Percentiles rank a stretch among this genome's conserved stretches.
Conservation (phyloP, 2,113 vertebrate genomes). For the Melanerpes formicivorus region DNA sequence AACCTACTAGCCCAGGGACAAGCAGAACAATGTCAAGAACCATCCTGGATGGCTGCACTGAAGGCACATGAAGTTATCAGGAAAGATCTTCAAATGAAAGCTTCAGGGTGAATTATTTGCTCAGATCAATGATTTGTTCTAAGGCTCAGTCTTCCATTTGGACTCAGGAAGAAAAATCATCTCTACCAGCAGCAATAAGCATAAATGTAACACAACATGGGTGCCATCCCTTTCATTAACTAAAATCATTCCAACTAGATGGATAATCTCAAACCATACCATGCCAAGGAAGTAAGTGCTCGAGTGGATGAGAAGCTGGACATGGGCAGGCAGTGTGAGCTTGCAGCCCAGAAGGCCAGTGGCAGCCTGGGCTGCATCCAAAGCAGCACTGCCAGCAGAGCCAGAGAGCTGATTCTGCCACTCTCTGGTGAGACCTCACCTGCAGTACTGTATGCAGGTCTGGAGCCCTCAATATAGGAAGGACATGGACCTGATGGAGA, state of each 20-base stretch:
- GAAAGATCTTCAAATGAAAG: conserved; percentile 20
- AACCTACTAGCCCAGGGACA: not conserved
- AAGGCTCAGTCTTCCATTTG: not conserved
- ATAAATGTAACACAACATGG: not conserved
- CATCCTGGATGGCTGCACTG: not conserved
- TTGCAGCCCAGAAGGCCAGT: too few species aligned
- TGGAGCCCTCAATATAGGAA: too few species aligned
- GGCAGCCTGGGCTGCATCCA: too few species aligned
- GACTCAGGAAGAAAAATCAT: not conserved
- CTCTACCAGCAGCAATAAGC: not conserved
- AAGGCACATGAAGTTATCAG: not conserved
- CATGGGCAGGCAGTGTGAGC: too few species aligned
- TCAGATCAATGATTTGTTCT: conserved; percentile 17
- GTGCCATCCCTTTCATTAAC: not conserved
- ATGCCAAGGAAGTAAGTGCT: conserved; percentile 28
- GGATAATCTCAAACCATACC: conserved; percentile 21
- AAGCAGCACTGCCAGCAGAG: too few species aligned
- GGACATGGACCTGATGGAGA: too few species aligned
- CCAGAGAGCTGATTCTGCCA: too few species aligned
- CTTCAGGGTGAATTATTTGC: conserved; percentile 31
- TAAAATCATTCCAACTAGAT: conserved; percentile 50
- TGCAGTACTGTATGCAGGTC: too few species aligned
- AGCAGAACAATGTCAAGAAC: not conserved
- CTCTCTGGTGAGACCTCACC: too few species aligned
- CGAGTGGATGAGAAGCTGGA: not conserved